Percentiles rank a stretch among this genome's conserved stretches.
Evolutionary conservation across 53 echinoderm and acorn worm species (phyloP).

Genomic region (Apostichopus leukothele): DNA sequence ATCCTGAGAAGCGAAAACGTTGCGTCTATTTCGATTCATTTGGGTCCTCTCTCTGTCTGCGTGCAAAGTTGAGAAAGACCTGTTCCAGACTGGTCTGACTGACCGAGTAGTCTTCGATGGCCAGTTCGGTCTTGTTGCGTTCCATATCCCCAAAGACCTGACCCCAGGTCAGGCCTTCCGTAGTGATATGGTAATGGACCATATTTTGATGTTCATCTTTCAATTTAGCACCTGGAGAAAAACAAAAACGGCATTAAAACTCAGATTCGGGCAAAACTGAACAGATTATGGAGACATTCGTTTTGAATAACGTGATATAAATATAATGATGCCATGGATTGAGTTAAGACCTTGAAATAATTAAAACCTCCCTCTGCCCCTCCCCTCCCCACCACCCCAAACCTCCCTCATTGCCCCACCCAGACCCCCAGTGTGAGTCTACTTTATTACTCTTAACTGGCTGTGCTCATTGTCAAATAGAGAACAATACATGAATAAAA

Average conservation of each 20-base stretch:
- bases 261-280: no score
- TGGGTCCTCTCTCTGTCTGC: constrained; percentile 70
- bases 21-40: not conserved
- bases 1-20: not conserved
- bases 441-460: no score
- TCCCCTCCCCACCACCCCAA: no score
- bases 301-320: no score
- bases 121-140: constrained; percentile 59
- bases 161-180: constrained; percentile 72
- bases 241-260: not conserved
- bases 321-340: no score
- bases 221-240: constrained; percentile 59
- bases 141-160: constrained; percentile 84
- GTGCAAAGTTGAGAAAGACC: constrained; percentile 89
- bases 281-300: no score
- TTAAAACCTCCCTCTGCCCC: no score
- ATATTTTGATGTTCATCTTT: constrained; percentile 89
- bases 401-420: no score
- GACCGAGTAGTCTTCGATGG: constrained; percentile 82
- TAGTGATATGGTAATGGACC: constrained; percentile 84
- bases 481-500: no score
- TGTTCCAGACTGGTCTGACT: constrained; percentile 87
- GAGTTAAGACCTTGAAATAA: no score
- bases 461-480: no score
- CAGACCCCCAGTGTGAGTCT: no score